Base-by-base conservation (phyloP, 2,888 invertebrate genomes). In the Heliconius ismenius region DNA sequence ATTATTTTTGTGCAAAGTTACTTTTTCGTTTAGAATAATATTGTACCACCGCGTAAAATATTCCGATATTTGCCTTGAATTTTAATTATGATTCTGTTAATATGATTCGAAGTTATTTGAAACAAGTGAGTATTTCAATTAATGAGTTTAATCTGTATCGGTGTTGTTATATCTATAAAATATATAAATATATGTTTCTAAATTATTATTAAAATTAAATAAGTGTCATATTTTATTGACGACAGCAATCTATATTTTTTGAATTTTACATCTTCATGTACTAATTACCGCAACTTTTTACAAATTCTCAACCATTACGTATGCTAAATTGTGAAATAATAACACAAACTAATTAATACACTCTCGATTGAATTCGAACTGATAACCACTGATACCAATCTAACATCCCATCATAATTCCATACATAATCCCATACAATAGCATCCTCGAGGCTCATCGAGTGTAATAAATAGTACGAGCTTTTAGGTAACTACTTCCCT, bases 391-490 rank as follows among this genome's bases (percentile, higher is more conserved):
- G n/a, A 58, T 10, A 18, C 18, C 58, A 21, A n/a, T n/a, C 58
- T n/a, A n/a, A 58, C 9, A 58, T 58, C n/a, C n/a, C n/a, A 58
- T 58, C 58, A 36, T 43, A 15, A 43, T 3, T 43, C 15, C 39
- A 43, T 18, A 67, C 67, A 15, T 67, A 43, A 39, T 67, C 67
- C 39, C 13, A n/a, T 15, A 73, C 73, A 73, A 73, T 28, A 62
- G 69, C 36, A 72, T 70, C 49, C 26, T 63, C 26, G 21, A 76
- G 67, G 65, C 21, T 72, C 62, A 63, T 58, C 24, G 28, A 73
- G 63, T 65, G 68, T 77, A 78, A 78, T 78, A 68, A 78, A 78
- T 78, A 68, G 78, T 69, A 74, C 76, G 73, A 76, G 79, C 80
- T 76, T 76, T 76, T 72, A 72, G 58, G 36, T 77, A 81, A 78